Base-by-base conservation (phyloP, 2,113 vertebrate genomes). In the Mugil cephalus region DNA sequence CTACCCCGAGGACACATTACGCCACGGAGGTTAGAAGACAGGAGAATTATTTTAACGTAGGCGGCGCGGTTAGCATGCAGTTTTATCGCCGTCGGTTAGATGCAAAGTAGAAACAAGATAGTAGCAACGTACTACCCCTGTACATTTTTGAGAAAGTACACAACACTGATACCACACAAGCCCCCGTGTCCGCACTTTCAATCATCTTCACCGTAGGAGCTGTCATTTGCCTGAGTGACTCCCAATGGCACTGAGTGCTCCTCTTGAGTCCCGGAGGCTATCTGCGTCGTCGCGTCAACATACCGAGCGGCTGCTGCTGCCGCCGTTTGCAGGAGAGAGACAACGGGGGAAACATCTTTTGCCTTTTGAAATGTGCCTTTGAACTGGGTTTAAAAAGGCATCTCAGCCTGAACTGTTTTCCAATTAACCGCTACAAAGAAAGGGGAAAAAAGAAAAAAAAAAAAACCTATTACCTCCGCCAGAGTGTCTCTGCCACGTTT, bases 381-480 rank as follows among this genome's bases (percentile, higher is more conserved):
- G 47, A 83, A 78, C 55, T 35, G 30, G 39, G 30, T 40, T 17
- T 21, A 69, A 69, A 61, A 51, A 78, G 69, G 78, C 58, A 58
- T 84, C 45, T 75, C 11, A 1, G 14, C 18, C 18, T 8, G 60
- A 53, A 48, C 47, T 63, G 35, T 63, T 42, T 75, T 80, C 21
- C 39, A 86, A 90, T 82, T 82, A 75, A 67, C 80, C 45, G 38
- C 38, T 8, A 73, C 66, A 76, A 62, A 45, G 21, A 66, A 35
- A 17, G 46, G 34, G 19, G 64, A 73, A 51, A 70, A 58, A 75
- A 66, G 64, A 73, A 51, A 70, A 58, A 75, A 67, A 73, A 51
- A 70, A 58, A 75, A 66, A 2, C 13, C 63, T 53, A 56, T 80
- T 79, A 69, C 69, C 59, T 24, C 1, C 19, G 38, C 21, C 2